Conservation (phyloP, 2,113 vertebrate species). For the Nettapus auritus region DNA sequence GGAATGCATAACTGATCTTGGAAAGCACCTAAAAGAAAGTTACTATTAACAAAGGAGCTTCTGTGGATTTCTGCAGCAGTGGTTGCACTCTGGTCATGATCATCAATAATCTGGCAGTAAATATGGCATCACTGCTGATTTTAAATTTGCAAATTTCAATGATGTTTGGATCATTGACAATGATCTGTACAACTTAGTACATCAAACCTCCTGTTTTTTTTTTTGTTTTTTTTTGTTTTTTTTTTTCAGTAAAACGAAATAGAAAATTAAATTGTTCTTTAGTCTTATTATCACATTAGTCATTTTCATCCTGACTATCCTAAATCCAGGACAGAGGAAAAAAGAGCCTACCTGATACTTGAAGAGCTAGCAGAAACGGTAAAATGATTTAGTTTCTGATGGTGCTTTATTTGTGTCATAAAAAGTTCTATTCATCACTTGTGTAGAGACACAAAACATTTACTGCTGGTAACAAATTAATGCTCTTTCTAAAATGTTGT, state of each 20-base stretch:
- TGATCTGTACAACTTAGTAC: not conserved
- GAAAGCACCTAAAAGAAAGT: not conserved
- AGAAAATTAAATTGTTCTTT: not conserved
- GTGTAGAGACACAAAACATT: conserved; percentile 2
- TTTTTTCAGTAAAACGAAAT: not conserved
- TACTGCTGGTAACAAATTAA: conserved; percentile 35
- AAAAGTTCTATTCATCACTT: conserved; percentile 29
- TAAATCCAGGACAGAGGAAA: not conserved
- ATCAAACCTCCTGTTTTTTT: not conserved
- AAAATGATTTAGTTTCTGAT: conserved; percentile 22
- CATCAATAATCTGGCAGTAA: not conserved
- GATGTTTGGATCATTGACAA: not conserved
- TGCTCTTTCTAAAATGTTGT: conserved; percentile 29
- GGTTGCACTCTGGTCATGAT: not conserved
- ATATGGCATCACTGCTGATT: not conserved
- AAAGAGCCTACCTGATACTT: not conserved
- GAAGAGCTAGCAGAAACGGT: not conserved
- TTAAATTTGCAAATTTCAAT: not conserved
- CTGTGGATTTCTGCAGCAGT: not conserved
- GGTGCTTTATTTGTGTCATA: conserved; percentile 16
- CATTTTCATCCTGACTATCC: not conserved
- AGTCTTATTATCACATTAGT: not conserved
- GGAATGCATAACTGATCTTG: not conserved
- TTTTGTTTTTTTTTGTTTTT: not conserved
- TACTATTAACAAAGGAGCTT: not conserved